Conservation (phyloP, 2,113 vertebrate species). For the Macquaria ambigua region DNA sequence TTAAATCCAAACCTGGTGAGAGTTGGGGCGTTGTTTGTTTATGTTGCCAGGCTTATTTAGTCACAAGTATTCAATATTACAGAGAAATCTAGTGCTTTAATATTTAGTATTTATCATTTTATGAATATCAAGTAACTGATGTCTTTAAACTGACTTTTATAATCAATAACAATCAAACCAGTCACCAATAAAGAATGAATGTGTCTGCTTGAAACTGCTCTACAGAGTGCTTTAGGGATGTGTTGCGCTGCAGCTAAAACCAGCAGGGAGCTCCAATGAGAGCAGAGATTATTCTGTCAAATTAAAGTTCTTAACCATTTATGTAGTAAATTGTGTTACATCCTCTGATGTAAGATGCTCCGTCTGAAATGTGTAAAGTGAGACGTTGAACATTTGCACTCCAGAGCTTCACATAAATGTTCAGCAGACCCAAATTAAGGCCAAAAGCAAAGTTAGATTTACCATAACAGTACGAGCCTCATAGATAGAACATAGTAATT, state of each 20-base stretch:
- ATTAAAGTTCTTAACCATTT: constrained; percentile 8
- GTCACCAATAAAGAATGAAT: too few species aligned
- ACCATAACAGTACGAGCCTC: neutral
- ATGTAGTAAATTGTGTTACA: neutral
- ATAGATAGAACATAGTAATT: neutral
- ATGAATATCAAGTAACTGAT: too few species aligned
- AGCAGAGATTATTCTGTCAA: constrained; percentile 19
- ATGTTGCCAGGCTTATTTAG: too few species aligned
- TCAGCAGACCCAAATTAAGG: neutral
- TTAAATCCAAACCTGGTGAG: too few species aligned
- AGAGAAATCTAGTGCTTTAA: too few species aligned
- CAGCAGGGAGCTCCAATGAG: constrained; percentile 17
- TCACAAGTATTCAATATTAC: too few species aligned
- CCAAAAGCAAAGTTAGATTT: neutral
- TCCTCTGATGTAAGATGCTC: neutral
- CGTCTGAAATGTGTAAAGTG: neutral
- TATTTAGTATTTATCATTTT: too few species aligned
- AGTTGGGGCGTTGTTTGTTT: too few species aligned
- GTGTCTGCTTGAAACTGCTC: constrained; percentile 1
- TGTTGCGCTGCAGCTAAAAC: constrained; percentile 1
- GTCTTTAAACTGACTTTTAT: too few species aligned
- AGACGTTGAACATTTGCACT: neutral
- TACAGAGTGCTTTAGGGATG: neutral
- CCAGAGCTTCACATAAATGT: neutral
- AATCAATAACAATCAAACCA: too few species aligned